Conservation (phyloP, 2,797 vertebrate species). For the Enteromius trimaculatus region DNA sequence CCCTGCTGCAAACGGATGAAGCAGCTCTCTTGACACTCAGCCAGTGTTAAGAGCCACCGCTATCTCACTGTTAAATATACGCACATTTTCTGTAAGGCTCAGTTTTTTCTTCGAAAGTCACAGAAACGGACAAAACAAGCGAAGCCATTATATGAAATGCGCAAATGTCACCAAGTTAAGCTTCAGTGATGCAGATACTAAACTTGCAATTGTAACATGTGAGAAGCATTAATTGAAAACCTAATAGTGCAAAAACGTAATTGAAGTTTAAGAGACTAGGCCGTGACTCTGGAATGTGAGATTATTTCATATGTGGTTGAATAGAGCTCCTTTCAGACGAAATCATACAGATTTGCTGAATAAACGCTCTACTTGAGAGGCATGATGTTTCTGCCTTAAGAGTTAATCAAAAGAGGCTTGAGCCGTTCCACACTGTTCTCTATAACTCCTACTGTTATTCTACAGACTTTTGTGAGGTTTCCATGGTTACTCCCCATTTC, state of each 20-base stretch:
- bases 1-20: conserved; percentile 19
- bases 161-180: background rate
- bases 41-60: conserved; percentile 16
- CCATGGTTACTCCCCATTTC: conserved; percentile 55
- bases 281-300: background rate
- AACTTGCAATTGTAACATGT: background rate
- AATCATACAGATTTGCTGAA: conserved; percentile 21
- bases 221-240: background rate
- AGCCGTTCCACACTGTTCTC: conserved; percentile 20
- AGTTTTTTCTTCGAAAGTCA: background rate
- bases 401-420: conserved; percentile 46
- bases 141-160: background rate
- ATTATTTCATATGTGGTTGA: background rate
- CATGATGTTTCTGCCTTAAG: background rate
- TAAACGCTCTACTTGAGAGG: conserved; percentile 3
- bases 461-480: conserved; percentile 48
- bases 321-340: background rate
- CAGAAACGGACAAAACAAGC: background rate
- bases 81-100: conserved; percentile 25
- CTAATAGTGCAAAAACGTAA: conserved; percentile 1
- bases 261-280: background rate
- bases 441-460: conserved; percentile 47
- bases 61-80: conserved; percentile 29
- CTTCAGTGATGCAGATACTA: background rate
- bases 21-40: conserved; percentile 42